These are phyloP conservation scores for Opisthograptis luteolata DNA, from an alignment of 2,888 invertebrate species.

Conservation along the genomic window DNA sequence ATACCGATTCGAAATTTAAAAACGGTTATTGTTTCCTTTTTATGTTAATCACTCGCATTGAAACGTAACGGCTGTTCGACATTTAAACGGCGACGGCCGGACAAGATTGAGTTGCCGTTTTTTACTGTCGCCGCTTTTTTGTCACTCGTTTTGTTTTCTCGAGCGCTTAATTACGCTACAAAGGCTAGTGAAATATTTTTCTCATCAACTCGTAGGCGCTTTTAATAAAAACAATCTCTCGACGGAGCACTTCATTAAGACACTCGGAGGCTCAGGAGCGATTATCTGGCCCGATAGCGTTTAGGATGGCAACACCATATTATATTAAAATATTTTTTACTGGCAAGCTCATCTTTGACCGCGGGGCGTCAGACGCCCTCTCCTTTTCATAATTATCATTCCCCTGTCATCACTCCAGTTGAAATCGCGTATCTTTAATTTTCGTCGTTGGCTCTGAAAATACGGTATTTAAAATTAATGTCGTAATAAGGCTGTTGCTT, in stretches of 20 bases:
- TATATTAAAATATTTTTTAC: constrained; percentile 67
- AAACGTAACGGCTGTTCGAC: constrained; percentile 71
- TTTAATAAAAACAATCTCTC: constrained; percentile 74
- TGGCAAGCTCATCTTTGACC: constrained; percentile 60
- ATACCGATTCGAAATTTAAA: constrained; percentile 75
- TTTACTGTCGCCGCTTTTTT: constrained; percentile 57
- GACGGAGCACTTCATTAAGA: constrained; percentile 74
- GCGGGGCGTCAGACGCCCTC: constrained; percentile 46
- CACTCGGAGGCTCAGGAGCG: constrained; percentile 68
- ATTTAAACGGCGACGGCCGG: constrained; percentile 56
- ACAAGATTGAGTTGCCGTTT: constrained; percentile 71
- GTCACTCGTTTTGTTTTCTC: constrained; percentile 64
- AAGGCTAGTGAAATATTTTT: constrained; percentile 55
- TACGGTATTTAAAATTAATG: constrained; percentile 59
- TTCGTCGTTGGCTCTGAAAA: constrained; percentile 50
- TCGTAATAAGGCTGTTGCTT: constrained; percentile 57
- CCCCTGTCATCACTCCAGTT: constrained; percentile 59
- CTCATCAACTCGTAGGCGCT: constrained; percentile 58
- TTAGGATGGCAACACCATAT: constrained; percentile 67
- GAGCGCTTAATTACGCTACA: constrained; percentile 43
- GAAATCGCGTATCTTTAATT: constrained; percentile 66
- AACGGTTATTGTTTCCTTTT: constrained; percentile 83
- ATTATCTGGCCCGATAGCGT: constrained; percentile 74
- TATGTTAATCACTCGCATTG: constrained; percentile 80
- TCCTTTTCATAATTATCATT: constrained; percentile 70